Evolutionary conservation across 2,797 vertebrate species (phyloP).

Genomic region (Cuculus canorus): DNA sequence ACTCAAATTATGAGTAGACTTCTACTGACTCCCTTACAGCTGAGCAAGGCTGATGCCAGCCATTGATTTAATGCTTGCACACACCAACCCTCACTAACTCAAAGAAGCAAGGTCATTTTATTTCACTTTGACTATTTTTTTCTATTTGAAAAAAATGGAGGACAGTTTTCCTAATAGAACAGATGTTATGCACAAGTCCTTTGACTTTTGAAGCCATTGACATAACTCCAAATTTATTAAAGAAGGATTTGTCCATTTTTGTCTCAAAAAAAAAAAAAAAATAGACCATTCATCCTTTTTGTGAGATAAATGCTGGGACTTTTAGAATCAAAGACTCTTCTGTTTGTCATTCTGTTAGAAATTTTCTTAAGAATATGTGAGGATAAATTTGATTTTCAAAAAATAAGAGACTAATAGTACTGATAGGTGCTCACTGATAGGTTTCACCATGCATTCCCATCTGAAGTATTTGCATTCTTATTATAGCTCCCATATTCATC

Average conservation of each 20-base stretch:
- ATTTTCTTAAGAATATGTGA: slow-evolving; percentile 7
- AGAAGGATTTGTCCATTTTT: too few species aligned
- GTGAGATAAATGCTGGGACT: background rate
- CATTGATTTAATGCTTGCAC: slow-evolving; percentile 57
- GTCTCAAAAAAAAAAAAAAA: slow-evolving; percentile 3
- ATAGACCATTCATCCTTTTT: slow-evolving; percentile 5
- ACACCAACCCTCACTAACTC: slow-evolving; percentile 40
- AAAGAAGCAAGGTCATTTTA: slow-evolving; percentile 59
- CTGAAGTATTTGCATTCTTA: background rate
- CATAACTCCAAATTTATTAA: slow-evolving; percentile 17
- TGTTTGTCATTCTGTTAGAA: background rate
- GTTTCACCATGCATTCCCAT: background rate
- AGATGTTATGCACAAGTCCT: background rate
- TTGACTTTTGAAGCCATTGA: background rate
- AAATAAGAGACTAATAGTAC: background rate
- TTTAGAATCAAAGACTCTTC: background rate
- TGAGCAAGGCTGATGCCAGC: slow-evolving; percentile 36
- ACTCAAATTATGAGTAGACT: slow-evolving; percentile 28
- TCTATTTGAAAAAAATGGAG: background rate
- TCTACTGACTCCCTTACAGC: slow-evolving; percentile 10
- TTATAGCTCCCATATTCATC: background rate
- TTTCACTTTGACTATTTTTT: slow-evolving; percentile 25
- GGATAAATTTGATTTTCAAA: background rate
- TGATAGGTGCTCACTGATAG: background rate
- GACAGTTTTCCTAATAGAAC: background rate